A percentile compares a stretch with the other conserved stretches of the same genome.
phyloP scores from a whole-genome alignment of 2,797 vertebrate species.

The Silurus aristotelis region DNA sequence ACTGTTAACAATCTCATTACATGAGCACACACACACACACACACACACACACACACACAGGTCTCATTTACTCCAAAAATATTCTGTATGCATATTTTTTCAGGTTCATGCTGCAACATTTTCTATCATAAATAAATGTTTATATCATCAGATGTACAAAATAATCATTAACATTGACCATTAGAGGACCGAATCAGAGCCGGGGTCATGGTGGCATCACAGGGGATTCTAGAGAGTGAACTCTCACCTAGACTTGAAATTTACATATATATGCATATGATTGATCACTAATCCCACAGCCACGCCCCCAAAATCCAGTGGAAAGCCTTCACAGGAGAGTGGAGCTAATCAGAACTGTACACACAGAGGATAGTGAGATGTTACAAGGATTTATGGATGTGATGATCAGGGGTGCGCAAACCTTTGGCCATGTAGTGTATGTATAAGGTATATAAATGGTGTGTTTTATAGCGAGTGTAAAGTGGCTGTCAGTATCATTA shows the following conservation, averaged over 20 bases:
- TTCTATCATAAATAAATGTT: background rate
- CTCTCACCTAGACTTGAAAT: too few species aligned
- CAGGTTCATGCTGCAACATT: background rate
- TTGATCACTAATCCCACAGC: too few species aligned
- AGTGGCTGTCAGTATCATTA: background rate
- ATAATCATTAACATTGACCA: background rate
- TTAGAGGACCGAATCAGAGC: too few species aligned
- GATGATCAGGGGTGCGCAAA: background rate
- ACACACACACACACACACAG: background rate
- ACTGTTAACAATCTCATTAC: background rate
- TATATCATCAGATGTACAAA: background rate
- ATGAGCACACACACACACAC: too few species aligned
- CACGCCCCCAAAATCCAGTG: background rate
- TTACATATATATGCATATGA: too few species aligned
- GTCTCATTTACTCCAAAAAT: background rate
- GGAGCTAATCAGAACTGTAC: background rate
- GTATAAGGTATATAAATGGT: background rate
- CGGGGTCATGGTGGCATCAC: too few species aligned
- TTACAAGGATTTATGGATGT: background rate
- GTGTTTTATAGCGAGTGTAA: background rate
- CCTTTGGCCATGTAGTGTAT: background rate
- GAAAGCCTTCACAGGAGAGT: background rate
- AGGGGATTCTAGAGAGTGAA: too few species aligned
- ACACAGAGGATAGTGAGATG: too few species aligned
- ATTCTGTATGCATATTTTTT: background rate